Evolutionary conservation across 2,113 vertebrate genomes (phyloP).

Genomic region (Aix galericulata): DNA sequence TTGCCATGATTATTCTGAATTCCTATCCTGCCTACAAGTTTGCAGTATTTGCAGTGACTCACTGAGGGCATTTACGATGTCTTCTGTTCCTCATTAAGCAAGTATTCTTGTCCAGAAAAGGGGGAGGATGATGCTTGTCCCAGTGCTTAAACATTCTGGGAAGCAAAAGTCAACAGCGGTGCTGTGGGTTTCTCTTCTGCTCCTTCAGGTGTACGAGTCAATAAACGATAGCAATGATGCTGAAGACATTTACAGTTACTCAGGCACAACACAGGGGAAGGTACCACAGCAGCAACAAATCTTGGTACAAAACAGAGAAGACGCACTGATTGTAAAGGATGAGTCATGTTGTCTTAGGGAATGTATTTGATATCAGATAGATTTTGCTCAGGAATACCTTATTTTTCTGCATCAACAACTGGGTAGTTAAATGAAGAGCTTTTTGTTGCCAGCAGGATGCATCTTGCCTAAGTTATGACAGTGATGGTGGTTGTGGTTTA

Average conservation of each 20-base stretch:
- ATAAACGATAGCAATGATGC: not conserved
- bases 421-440: not conserved
- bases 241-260: not conserved
- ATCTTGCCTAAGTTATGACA: not conserved
- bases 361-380: accelerated
- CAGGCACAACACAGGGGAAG: not conserved
- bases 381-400: not conserved
- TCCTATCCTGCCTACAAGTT: not conserved
- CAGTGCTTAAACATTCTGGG: accelerated
- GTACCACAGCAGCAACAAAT: not conserved
- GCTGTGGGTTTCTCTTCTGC: not conserved
- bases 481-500: not conserved
- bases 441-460: not conserved
- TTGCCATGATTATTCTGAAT: no score
- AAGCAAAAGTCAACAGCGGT: not conserved
- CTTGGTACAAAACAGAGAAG: not conserved
- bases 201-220: not conserved
- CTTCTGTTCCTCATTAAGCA: not conserved
- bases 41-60: not conserved
- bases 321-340: no score
- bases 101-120: not conserved
- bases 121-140: not conserved
- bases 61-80: not conserved
- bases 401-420: not conserved
- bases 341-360: accelerated